Evolutionary conservation across 2,113 vertebrate genomes (phyloP), one percentile per base, ranked within the genome.

Genomic region (Crotalus horridus): DNA sequence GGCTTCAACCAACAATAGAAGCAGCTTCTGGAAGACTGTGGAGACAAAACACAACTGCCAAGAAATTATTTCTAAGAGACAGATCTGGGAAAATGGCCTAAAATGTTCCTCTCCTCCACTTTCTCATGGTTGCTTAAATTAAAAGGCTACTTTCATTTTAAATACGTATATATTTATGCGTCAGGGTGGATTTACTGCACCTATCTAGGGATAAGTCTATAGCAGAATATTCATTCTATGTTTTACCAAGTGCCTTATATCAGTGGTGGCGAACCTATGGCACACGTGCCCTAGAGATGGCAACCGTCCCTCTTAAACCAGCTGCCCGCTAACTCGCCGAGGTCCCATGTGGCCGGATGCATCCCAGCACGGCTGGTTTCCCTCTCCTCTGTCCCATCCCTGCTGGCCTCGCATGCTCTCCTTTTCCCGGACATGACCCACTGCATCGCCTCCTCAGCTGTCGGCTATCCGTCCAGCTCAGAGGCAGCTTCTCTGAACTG

Each of bases 21-120:
- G 56, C 54, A 61, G 89, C 89, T 17, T 33, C 56, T 58, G 24
- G 39, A 51, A 74, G 53, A 87, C 61, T 3, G 29, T 55, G 33
- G 20, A 85, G 86, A 92, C 85, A 88, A 33, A 74, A 2, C 24
- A 0, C 21, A 6, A 29, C 91, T 74, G 51, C 3, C 0, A 90
- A 53, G 7, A 56, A 94, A 92, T 59, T 74, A 46, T 90, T 94
- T 92, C 89, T 95, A 8, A 95, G 64, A 43, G 74, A 59, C 55
- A 51, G 94, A 91, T 7, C 54, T 54, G 61, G 88, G 24, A 13
- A 94, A 85, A 23, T 53, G 15, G 15, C 39, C 46, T 1, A 0
- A 81, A 90, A 1, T 6, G 21, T 69, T 69, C n/a, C 39, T 39
- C 9, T 29, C 29, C 33, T 1, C 2, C 0, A 21, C 1, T 58